Evolutionary conservation across 2,888 invertebrate genomes (phyloP).

Genomic region (Cheilosia vulpina): DNA sequence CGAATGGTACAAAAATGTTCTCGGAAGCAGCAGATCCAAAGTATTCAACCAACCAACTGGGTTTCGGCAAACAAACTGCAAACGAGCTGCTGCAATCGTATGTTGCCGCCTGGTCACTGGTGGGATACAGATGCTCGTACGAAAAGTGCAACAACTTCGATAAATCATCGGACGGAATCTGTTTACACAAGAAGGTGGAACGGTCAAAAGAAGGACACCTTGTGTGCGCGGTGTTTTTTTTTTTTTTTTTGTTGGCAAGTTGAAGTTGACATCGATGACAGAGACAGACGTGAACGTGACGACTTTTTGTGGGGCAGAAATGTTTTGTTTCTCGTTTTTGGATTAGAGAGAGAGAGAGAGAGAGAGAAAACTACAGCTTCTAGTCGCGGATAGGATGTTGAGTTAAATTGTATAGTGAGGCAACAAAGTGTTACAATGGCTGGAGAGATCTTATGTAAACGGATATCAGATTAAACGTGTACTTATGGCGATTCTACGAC

Average conservation of each 20-base stretch:
- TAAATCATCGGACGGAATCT: conserved; percentile 48
- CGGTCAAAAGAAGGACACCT: conserved; percentile 9
- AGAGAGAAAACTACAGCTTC: neutral
- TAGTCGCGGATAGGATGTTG: neutral
- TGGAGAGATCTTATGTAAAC: too few relatives aligned
- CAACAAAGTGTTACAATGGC: too few relatives aligned
- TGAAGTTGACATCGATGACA: conserved; percentile 4
- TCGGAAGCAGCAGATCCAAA: conserved; percentile 11
- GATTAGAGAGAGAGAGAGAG: neutral
- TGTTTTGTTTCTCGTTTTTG: conserved; percentile 11
- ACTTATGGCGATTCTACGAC: too few relatives aligned
- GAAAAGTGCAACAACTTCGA: conserved; percentile 45
- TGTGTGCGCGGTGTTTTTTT: neutral
- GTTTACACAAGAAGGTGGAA: conserved; percentile 5
- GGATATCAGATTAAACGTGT: too few relatives aligned
- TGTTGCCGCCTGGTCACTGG: conserved; percentile 27
- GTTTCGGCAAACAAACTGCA: conserved; percentile 11
- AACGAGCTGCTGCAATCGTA: conserved; percentile 20
- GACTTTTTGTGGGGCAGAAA: conserved; percentile 12
- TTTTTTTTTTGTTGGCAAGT: neutral
- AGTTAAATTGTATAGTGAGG: neutral
- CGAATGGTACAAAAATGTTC: neutral
- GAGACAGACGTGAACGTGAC: conserved; percentile 6
- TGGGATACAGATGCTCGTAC: conserved; percentile 3
- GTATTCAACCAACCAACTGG: neutral